Conservation (phyloP, 2,113 vertebrate genomes). For the Neogobius melanostomus region DNA sequence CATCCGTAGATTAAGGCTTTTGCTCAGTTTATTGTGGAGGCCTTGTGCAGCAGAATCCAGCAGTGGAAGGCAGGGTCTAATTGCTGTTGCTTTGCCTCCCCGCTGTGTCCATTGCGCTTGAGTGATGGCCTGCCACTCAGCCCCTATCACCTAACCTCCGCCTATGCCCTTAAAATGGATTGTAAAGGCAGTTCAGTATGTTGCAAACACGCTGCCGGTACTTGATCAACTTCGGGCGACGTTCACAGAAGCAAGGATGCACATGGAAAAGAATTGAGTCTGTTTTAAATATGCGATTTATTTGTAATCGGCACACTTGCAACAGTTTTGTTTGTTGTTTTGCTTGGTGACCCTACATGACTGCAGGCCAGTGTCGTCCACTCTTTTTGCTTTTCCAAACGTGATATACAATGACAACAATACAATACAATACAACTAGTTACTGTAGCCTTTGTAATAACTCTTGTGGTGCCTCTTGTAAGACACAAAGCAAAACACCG, state of each 20-base stretch:
- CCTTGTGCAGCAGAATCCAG: slow-evolving; percentile 39
- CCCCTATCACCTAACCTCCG: slow-evolving; percentile 18
- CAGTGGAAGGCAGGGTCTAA: slow-evolving; percentile 57
- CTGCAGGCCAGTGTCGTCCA: neutral
- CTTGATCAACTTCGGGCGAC: neutral
- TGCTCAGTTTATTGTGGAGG: slow-evolving; percentile 55
- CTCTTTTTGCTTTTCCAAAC: neutral
- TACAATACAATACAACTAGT: too few relatives aligned
- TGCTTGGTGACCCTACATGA: neutral
- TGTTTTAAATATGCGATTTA: too few relatives aligned
- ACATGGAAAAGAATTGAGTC: too few relatives aligned
- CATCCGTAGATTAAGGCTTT: slow-evolving; percentile 65
- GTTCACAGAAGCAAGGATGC: neutral
- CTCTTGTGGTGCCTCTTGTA: slow-evolving; percentile 17
- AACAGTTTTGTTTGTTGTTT: neutral
- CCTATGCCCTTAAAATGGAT: slow-evolving; percentile 3
- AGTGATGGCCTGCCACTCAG: slow-evolving; percentile 24
- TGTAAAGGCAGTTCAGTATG: neutral
- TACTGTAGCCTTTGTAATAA: slow-evolving; percentile 22
- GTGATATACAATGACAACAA: neutral
- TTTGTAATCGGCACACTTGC: neutral
- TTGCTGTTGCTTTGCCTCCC: slow-evolving; percentile 52
- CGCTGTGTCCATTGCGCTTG: slow-evolving; percentile 48
- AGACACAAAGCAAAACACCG: neutral
- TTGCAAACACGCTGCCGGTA: neutral